Percentiles rank a stretch among this genome's conserved stretches.
Evolutionary conservation across 2,113 vertebrate genomes (phyloP).

Genomic region (Elaphurus davidianus): DNA sequence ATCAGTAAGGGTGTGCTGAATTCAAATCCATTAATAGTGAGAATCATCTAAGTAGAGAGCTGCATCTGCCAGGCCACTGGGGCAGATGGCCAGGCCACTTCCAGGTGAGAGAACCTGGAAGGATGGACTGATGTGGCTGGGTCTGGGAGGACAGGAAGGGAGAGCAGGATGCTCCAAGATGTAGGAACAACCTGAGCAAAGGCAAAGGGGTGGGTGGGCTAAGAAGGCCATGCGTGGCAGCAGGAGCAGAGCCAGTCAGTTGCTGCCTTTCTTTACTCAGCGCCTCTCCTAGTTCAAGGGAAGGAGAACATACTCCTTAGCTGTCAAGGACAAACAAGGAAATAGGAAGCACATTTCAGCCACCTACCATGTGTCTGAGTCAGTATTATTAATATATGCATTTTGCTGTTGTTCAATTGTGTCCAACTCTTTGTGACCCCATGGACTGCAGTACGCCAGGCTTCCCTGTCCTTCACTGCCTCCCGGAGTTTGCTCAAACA

Average conservation of each 20-base stretch:
- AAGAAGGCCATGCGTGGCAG: rapidly evolving
- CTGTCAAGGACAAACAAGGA: not conserved
- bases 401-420: not conserved
- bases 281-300: too few species aligned
- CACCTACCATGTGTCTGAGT: not conserved
- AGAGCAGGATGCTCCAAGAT: not conserved
- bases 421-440: not conserved
- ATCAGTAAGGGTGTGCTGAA: not conserved
- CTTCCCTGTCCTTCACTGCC: not conserved
- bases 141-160: rapidly evolving
- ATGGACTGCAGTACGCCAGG: not conserved
- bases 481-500: not conserved
- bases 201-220: not conserved
- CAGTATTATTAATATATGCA: not conserved
- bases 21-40: not conserved
- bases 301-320: not conserved
- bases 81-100: not conserved
- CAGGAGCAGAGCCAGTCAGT: not conserved
- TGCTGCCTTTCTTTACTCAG: not conserved
- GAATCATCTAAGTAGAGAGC: not conserved
- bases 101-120: not conserved
- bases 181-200: not conserved
- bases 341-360: not conserved
- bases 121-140: not conserved
- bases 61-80: not conserved